Base-by-base conservation (phyloP, 2,113 vertebrate genomes). In the Dicerorhinus sumatrensis region DNA sequence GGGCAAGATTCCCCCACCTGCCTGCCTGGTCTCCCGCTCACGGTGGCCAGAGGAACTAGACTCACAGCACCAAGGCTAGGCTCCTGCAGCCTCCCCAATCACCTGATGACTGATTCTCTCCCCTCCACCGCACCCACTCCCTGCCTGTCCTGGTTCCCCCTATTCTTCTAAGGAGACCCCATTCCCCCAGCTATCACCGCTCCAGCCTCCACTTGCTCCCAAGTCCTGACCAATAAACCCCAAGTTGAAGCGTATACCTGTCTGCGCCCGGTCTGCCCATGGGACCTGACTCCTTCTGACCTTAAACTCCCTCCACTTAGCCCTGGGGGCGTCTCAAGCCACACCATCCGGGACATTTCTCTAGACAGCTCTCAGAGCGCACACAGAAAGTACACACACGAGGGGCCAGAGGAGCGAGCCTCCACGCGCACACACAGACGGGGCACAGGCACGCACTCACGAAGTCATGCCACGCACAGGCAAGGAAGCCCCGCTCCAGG, bases 361-460 rank as follows among this genome's bases (percentile, higher is more conserved):
- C 95, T 51, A 48, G 80, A 80, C 62, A 73, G 23, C 20, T 91
- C 27, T 73, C 60, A 33, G 75, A 92, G 82, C 92, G 94, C 89
- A 98, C 98, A 97, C 98, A 97, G 94, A 96, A 98, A 95, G 86
- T 88, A 63, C 90, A 97, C 91, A 98, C 81, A 39, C 46, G 84
- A 73, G 46, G 83, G 87, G 75, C 80, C 42, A 25, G 18, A 83
- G 65, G 54, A 73, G 93, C 92, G 46, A 73, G 93, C 92, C 96
- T 91, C 82, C 67, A n/a, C n/a, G 46, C 91, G 48, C 69, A 97
- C 98, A 98, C 89, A 94, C 46, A 96, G 95, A 97, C 76, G 62
- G 96, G 69, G 96, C 96, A 86, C 98, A 91, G 89, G 98, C 96
- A 98, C 97, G 97, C 89, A 96, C 98, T 98, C 97, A 98, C 96